Conservation (phyloP, 1,140 invertebrate species). For the Chlorops oryzae region DNA sequence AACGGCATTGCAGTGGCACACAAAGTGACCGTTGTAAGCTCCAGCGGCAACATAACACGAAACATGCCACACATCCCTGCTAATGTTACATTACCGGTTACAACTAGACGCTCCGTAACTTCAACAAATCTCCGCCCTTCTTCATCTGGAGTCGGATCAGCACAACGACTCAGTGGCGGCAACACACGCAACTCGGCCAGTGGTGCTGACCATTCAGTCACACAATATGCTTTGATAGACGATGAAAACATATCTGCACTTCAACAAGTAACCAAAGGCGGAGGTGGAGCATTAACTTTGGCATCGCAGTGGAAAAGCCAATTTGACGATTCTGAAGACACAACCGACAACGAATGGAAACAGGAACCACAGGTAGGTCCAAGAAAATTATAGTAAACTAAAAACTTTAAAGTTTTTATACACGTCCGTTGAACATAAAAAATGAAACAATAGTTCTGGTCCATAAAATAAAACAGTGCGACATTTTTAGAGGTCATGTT, state of each 20-base stretch:
- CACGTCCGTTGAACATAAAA: too few relatives aligned
- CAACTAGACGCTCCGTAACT: conserved; percentile 30
- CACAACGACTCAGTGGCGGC: conserved; percentile 44
- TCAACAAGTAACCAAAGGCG: conserved; percentile 73
- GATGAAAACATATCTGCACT: conserved; percentile 85
- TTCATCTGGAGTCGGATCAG: conserved; percentile 48
- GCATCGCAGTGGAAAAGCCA: conserved; percentile 91
- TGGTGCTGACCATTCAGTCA: conserved; percentile 55
- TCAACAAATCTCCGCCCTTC: conserved; percentile 32
- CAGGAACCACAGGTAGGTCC: conserved; percentile 56
- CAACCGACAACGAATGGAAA: conserved; percentile 87
- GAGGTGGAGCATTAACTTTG: conserved; percentile 69
- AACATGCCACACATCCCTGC: background rate
- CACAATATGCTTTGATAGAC: conserved; percentile 86
- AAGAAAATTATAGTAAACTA: conserved; percentile 3
- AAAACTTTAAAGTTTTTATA: background rate
- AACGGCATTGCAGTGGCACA: background rate
- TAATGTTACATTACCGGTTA: conserved; percentile 15
- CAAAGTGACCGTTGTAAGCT: background rate
- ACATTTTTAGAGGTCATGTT: too few relatives aligned
- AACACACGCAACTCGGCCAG: conserved; percentile 31
- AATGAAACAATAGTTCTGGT: too few relatives aligned
- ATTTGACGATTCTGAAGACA: conserved; percentile 88
- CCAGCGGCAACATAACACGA: background rate
- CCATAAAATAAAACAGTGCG: too few relatives aligned